Percentiles rank a stretch among this genome's conserved stretches.
phyloP scores from a whole-genome alignment of 2,113 vertebrate species.

The Lonchura striata region DNA sequence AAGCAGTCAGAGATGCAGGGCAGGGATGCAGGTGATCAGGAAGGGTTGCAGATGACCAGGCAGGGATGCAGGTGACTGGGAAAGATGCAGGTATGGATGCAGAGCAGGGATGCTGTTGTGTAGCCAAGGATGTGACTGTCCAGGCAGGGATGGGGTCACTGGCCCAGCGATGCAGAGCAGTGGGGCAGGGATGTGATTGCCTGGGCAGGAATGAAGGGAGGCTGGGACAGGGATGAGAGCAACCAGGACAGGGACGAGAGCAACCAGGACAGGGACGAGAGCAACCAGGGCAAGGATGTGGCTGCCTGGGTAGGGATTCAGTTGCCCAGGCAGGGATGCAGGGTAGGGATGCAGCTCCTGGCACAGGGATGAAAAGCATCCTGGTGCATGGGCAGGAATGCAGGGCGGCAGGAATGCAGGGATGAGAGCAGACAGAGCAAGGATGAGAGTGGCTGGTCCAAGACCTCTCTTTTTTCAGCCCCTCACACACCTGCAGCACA shows the following conservation, averaged over 20 bases:
- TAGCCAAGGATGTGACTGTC: not conserved
- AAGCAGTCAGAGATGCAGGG: not conserved
- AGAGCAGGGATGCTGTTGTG: not conserved
- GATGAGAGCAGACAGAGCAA: not conserved
- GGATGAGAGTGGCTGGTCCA: not conserved
- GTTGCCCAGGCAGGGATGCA: too few relatives aligned
- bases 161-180: not conserved
- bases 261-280: too few relatives aligned
- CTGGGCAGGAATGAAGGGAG: not conserved
- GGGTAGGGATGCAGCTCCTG: not conserved
- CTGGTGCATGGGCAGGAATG: not conserved
- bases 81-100: not conserved
- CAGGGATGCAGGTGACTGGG: not conserved
- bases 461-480: not conserved
- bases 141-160: accelerated
- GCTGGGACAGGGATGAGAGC: too few relatives aligned
- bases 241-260: not conserved
- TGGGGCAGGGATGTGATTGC: not conserved
- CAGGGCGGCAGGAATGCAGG: not conserved
- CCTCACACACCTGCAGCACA: accelerated
- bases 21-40: not conserved
- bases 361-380: not conserved
- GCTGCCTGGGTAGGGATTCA: not conserved
- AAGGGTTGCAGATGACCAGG: not conserved
- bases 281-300: not conserved